Conservation (phyloP, 2,888 invertebrate species). For the Cenopis cana region DNA sequence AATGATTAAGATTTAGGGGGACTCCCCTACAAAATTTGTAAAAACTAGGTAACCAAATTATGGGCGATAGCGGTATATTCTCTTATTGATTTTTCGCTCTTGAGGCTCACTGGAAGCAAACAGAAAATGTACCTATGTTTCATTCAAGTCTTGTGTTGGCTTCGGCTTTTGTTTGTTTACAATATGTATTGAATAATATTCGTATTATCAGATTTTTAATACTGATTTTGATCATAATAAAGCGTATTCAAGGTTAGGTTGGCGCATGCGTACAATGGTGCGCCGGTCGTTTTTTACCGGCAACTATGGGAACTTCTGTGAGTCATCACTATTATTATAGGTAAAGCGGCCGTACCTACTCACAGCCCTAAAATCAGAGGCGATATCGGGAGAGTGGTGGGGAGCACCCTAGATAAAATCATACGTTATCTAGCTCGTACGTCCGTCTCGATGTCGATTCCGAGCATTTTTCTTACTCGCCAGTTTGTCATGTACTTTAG, state of each 20-base stretch:
- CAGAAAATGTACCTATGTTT: neutral
- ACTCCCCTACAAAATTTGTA: neutral
- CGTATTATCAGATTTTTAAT: neutral
- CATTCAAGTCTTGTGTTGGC: neutral
- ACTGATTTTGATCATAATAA: neutral
- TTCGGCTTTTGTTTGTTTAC: neutral
- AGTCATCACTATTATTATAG: neutral
- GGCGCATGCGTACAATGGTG: constrained; percentile 18
- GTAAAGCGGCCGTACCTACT: no score
- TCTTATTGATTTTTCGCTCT: constrained; percentile 25
- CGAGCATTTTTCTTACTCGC: no score
- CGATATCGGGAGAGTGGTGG: no score
- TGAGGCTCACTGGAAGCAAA: neutral
- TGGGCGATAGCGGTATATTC: constrained; percentile 3
- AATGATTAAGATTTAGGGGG: no score
- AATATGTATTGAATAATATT: neutral
- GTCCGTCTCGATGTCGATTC: no score
- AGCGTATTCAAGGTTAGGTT: neutral
- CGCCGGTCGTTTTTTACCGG: neutral
- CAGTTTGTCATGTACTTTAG: no score
- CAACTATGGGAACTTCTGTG: neutral
- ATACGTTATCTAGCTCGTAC: no score
- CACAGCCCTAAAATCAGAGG: no score
- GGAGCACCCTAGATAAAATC: no score
- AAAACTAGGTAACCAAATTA: neutral